Evolutionary conservation across 1,140 invertebrate genomes (phyloP).

Genomic region (Cotesia chilonis): DNA sequence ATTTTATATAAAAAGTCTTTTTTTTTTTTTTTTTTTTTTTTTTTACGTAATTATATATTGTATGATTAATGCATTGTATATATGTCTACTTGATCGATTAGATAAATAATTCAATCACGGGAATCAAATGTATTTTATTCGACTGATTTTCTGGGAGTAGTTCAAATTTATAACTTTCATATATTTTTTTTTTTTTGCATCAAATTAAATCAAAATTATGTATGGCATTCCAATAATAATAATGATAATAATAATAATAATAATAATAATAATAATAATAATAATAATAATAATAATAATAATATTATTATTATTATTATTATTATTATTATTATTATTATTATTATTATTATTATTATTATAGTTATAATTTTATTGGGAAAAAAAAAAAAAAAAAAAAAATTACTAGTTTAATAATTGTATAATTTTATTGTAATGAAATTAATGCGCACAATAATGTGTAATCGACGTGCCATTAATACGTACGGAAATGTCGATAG

Average conservation of each 20-base stretch:
- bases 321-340: too few relatives aligned
- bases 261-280: too few relatives aligned
- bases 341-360: background rate
- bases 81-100: background rate
- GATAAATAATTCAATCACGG: conserved; percentile 14
- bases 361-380: background rate
- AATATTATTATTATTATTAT: too few relatives aligned
- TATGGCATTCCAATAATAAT: conserved; percentile 36
- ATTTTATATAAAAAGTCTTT: background rate
- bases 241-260: conserved; percentile 12
- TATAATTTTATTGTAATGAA: conserved; percentile 3
- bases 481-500: conserved; percentile 5
- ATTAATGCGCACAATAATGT: conserved; percentile 29
- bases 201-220: background rate
- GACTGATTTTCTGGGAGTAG: background rate
- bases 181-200: background rate
- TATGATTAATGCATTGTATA: conserved; percentile 39
- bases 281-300: too few relatives aligned
- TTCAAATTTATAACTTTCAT: too few relatives aligned
- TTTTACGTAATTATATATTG: background rate
- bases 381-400: too few relatives aligned
- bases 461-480: conserved; percentile 27
- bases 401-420: background rate
- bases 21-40: too few relatives aligned
- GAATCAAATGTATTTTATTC: conserved; percentile 28